phyloP scores from a whole-genome alignment of 1,140 invertebrate genomes.

The Himalopsyche phryganea region DNA sequence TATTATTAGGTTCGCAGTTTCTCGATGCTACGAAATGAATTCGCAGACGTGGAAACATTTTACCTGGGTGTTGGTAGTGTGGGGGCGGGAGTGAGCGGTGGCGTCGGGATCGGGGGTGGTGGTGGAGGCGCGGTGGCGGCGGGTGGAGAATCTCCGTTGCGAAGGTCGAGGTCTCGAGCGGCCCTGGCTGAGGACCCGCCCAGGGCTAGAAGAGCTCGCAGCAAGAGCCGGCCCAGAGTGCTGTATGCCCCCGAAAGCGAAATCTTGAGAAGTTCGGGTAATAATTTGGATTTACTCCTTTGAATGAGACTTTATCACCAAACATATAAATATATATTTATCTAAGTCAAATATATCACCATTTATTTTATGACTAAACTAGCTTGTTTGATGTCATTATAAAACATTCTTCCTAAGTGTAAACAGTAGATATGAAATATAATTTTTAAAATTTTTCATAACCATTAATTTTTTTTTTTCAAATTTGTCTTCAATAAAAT shows the following conservation, averaged over 20 bases:
- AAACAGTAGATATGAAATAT: too few relatives aligned
- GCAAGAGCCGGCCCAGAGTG: slow-evolving; percentile 74
- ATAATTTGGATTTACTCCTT: too few relatives aligned
- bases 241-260: slow-evolving; percentile 76
- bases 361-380: too few relatives aligned
- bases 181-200: slow-evolving; percentile 27
- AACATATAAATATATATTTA: too few relatives aligned
- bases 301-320: too few relatives aligned
- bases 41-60: slow-evolving; percentile 87
- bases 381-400: too few relatives aligned
- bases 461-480: too few relatives aligned
- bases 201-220: slow-evolving; percentile 59
- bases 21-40: slow-evolving; percentile 86
- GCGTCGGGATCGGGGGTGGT: slow-evolving; percentile 37
- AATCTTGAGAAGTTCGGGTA: slow-evolving; percentile 69
- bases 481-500: too few relatives aligned
- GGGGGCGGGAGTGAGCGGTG: slow-evolving; percentile 40
- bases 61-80: slow-evolving; percentile 66
- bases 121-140: slow-evolving; percentile 33
- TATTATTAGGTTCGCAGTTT: slow-evolving; percentile 81
- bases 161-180: slow-evolving; percentile 53
- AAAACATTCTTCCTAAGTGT: too few relatives aligned
- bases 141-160: slow-evolving; percentile 44
- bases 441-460: too few relatives aligned
- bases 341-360: too few relatives aligned